phyloP scores from a whole-genome alignment of 2,113 vertebrate genomes.

The Corythoichthys haematopterus region DNA sequence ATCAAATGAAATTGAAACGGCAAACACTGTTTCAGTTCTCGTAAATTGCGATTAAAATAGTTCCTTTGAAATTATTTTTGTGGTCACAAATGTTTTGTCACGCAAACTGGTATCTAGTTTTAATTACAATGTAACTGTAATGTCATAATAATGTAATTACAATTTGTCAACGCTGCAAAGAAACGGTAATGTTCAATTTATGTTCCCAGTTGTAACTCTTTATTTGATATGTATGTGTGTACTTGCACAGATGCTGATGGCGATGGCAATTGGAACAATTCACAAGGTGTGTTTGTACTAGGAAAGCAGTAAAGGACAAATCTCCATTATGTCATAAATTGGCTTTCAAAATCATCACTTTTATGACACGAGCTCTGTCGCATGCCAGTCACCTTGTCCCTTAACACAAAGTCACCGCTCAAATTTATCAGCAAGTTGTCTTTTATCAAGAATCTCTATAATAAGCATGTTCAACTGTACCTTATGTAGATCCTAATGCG shows the following conservation, averaged over 20 bases:
- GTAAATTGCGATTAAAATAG: too few relatives aligned
- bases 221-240: slow-evolving; percentile 66
- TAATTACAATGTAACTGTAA: neutral
- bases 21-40: too few relatives aligned
- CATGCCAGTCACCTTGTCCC: slow-evolving; percentile 57
- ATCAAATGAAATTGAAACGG: too few relatives aligned
- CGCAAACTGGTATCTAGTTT: slow-evolving; percentile 12
- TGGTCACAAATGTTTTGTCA: slow-evolving; percentile 4
- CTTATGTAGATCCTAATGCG: slow-evolving; percentile 75
- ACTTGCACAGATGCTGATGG: slow-evolving; percentile 76
- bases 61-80: neutral
- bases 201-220: slow-evolving; percentile 31
- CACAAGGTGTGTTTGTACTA: slow-evolving; percentile 49
- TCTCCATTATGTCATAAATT: slow-evolving; percentile 64
- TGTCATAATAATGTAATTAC: too few relatives aligned
- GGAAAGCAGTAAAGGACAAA: slow-evolving; percentile 38
- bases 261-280: slow-evolving; percentile 76
- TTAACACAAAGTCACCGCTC: slow-evolving; percentile 18
- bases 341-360: slow-evolving; percentile 15
- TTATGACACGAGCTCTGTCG: slow-evolving; percentile 34
- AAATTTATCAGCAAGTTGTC: neutral
- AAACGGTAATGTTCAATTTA: slow-evolving; percentile 24
- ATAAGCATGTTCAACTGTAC: slow-evolving; percentile 16
- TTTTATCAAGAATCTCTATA: slow-evolving; percentile 6
- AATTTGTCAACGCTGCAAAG: slow-evolving; percentile 9